Evolutionary conservation across 1,140 invertebrate species (phyloP).

Genomic region (Dreissena rostriformis): DNA sequence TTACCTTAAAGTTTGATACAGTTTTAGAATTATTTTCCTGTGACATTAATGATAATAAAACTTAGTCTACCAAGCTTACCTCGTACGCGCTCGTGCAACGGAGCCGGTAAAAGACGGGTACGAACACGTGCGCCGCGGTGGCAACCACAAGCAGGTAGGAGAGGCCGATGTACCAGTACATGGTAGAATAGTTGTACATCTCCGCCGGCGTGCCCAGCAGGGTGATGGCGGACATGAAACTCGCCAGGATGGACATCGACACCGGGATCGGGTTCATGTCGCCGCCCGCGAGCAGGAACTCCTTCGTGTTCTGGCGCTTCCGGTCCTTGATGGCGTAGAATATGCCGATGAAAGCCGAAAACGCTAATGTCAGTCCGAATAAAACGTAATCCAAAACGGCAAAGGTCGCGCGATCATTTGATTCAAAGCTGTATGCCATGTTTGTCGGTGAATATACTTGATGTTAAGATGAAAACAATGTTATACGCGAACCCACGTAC

Average conservation of each 20-base stretch:
- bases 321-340: constrained; percentile 92
- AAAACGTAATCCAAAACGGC: constrained; percentile 63
- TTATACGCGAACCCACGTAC: too few species aligned
- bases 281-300: constrained; percentile 90
- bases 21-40: background rate
- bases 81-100: constrained; percentile 94
- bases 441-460: too few species aligned
- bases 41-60: background rate
- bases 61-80: constrained; percentile 63
- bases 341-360: constrained; percentile 86
- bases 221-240: constrained; percentile 97
- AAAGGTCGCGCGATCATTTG: background rate
- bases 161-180: constrained; percentile 70
- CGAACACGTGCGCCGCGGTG: constrained; percentile 89
- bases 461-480: too few species aligned
- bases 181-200: constrained; percentile 73
- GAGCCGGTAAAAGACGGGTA: constrained; percentile 94
- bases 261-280: constrained; percentile 85
- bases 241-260: constrained; percentile 81
- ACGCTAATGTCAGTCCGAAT: constrained; percentile 58
- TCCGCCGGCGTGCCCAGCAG: constrained; percentile 86
- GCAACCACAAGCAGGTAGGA: constrained; percentile 88
- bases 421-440: too few species aligned
- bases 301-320: constrained; percentile 91
- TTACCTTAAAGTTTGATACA: background rate